Evolutionary conservation across 2,113 vertebrate genomes (phyloP), one percentile per base, ranked within the genome.

Genomic region (Prinia subflava): DNA sequence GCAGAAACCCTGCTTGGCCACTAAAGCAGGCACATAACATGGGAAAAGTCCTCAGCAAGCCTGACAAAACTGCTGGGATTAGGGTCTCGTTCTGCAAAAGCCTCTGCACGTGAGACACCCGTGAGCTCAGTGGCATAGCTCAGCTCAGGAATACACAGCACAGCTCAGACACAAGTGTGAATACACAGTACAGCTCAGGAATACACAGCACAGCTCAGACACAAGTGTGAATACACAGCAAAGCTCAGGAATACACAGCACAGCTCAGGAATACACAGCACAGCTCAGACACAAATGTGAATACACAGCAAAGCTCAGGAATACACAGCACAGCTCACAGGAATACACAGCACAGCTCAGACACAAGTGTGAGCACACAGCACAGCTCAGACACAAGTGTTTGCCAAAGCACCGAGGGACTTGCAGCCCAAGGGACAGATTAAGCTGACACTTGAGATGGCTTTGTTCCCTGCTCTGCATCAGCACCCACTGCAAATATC

Each of bases 381-480:
- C n/a, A 30, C 62, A 13, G 22, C 62, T 82, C 81, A 5, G 50
- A 52, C 15, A 28, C 50, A 17, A 94, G 94, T 11, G 81, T 59
- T 85, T 74, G 88, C 76, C 74, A 52, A n/a, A 63, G 37, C 1
- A 0, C 37, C 2, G 0, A 37, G 27, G 77, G 57, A 35, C 0
- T 0, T 10, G 8, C 20, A 63, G 56, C 79, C 57, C 78, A 52
- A 25, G 41, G 63, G n/a, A 81, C 69, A 67, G 93, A 93, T 75
- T 71, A 88, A 88, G 79, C 79, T 27, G 68, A 41, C 85, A 78
- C 88, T 95, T 2, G 3, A 69, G 69, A 37, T 37, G 71, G 19
- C 69, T 94, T 97, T 91, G 82, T 78, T 70, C 56, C 57, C 71
- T 30, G 22, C 70, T 39, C 81, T 57, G 52, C 21, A 39, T 52